These are phyloP conservation scores for Meloidogyne exigua DNA, from an alignment of 1,140 invertebrate species.

Conservation along the genomic window DNA sequence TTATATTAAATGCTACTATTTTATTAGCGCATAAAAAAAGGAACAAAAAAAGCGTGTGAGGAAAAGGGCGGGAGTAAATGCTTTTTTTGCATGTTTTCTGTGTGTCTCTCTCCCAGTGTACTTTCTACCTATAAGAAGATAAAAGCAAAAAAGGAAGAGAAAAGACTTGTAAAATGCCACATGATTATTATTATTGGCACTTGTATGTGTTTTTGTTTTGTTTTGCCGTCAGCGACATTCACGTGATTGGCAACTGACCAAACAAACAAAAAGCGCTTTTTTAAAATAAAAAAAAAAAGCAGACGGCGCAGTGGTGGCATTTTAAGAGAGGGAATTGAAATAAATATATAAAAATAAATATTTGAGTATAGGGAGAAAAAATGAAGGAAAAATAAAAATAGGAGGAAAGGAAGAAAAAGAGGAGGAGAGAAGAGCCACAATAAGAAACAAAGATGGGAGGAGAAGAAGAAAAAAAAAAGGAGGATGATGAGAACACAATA, in stretches of 20 bases:
- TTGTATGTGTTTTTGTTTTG: constrained; percentile 5
- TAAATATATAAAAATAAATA: neutral
- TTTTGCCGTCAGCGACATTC: constrained; percentile 17
- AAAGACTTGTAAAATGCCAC: neutral
- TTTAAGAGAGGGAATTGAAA: neutral
- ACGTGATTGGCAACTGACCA: constrained; percentile 32
- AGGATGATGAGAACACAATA: neutral
- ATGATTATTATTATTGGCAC: constrained; percentile 8
- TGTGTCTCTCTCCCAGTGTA: neutral
- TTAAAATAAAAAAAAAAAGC: neutral
- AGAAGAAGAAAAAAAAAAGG: neutral
- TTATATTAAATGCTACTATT: neutral
- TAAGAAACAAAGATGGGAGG: neutral
- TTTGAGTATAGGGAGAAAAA: constrained; percentile 1
- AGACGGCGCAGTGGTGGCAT: constrained; percentile 3
- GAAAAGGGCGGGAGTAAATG: neutral
- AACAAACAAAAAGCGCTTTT: constrained; percentile 1
- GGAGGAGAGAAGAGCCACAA: neutral
- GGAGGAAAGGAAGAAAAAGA: neutral
- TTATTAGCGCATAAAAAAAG: neutral
- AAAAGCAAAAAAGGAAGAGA: neutral
- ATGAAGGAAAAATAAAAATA: neutral
- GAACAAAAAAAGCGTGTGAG: neutral
- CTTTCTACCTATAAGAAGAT: neutral
- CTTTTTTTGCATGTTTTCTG: neutral